phyloP scores from a whole-genome alignment of 2,888 invertebrate species.

The Anorthoa munda region DNA sequence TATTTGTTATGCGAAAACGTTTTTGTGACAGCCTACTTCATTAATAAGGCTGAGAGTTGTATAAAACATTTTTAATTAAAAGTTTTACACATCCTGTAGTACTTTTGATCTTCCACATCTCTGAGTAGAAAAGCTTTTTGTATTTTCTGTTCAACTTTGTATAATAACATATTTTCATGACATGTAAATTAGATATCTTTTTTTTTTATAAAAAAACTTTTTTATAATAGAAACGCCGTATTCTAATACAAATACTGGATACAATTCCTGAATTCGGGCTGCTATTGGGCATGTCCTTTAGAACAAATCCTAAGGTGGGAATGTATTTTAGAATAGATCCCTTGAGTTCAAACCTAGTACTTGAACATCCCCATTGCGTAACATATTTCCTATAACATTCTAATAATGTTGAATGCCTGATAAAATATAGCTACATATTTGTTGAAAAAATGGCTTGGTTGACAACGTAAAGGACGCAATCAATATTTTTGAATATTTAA shows the following conservation, averaged over 20 bases:
- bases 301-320: too few relatives aligned
- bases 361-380: neutral
- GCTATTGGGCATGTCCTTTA: neutral
- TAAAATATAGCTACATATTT: too few relatives aligned
- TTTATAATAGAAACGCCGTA: too few relatives aligned
- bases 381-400: too few relatives aligned
- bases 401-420: too few relatives aligned
- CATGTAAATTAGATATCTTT: neutral
- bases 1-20: conserved; percentile 15
- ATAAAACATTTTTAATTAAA: conserved; percentile 42
- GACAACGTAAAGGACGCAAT: too few relatives aligned
- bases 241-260: too few relatives aligned
- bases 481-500: too few relatives aligned
- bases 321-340: too few relatives aligned
- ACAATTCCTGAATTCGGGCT: neutral
- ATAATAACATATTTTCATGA: conserved; percentile 8
- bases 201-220: too few relatives aligned
- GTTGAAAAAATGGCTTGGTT: too few relatives aligned
- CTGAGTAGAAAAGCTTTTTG: conserved; percentile 18
- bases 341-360: neutral
- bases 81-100: conserved; percentile 16
- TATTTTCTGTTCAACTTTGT: conserved; percentile 12
- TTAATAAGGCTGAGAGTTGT: conserved; percentile 3
- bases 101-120: conserved; percentile 18
- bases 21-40: conserved; percentile 20